Base-by-base conservation (phyloP, 1,140 invertebrate species). In the Drosophila ercepeae region DNA sequence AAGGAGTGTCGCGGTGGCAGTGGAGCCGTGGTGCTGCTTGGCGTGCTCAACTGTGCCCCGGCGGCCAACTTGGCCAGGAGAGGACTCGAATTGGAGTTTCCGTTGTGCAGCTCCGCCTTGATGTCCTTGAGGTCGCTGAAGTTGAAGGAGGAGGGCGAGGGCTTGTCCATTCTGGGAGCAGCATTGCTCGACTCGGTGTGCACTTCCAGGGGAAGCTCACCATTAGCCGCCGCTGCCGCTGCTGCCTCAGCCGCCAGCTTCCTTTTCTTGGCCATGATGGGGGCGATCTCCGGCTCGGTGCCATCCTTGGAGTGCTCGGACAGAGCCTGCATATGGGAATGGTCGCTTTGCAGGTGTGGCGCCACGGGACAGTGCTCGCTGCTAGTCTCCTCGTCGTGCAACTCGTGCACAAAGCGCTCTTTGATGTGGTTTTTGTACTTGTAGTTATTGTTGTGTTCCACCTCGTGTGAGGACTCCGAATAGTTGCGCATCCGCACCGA, bases 401-500 rank as follows among this genome's bases (percentile, higher is more conserved):
- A 50, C 21, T 89, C 86, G 42, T 91, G 89, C 34, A 91, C 92
- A 82, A 98, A 98, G 44, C 97, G 93, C 86, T 97, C 95, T 73
- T 98, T 97, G 61, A 99, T 98, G 71, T 96, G 97, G 75, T 97
- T 98, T 92, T 99, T 99, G 92, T 98, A 98, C 92, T 99, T 98
- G 92, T 98, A 98, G 45, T 93, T 94, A 72, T 93, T 93, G 67
- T 94, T 92, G 48, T 92, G 92, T 32, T 91, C 90, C 64, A 92
- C 77, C 57, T 90, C 82, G 49, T 92, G 93, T 23, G 92, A 90
- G 32, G 93, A 92, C 75, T 92, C 92, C 25, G 89, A 90, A 19
- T 90, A 90, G 71, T 91, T 91, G 42, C 91, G 84, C 74, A 91
- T 83, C 0, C 89, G 69, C 49, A 76, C 70, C n/a, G 78, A 78